Evolutionary conservation across 2,888 invertebrate species (phyloP).

Genomic region (Camptogramma bilineatum): DNA sequence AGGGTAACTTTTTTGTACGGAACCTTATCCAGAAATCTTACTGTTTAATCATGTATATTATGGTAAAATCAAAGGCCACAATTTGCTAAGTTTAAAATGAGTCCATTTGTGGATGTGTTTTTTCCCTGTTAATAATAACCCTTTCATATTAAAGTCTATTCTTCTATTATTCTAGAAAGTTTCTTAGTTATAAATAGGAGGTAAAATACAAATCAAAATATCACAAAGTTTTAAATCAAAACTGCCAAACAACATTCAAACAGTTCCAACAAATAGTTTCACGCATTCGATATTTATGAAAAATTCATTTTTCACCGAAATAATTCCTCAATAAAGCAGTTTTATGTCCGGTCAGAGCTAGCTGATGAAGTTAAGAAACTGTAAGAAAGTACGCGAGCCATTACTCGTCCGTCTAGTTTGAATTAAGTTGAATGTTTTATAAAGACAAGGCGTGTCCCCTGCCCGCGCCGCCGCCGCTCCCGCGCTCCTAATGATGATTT

Average conservation of each 20-base stretch:
- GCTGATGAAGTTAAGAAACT: slow-evolving; percentile 30
- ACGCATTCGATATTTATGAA: slow-evolving; percentile 19
- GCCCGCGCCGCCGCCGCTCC: slow-evolving; percentile 47
- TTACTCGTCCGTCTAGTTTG: slow-evolving; percentile 73
- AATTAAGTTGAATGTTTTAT: slow-evolving; percentile 82
- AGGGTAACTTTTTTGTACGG: background rate
- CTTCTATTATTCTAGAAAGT: background rate
- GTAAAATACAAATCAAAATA: background rate
- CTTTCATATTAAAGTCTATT: background rate
- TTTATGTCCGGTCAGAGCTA: slow-evolving; percentile 15
- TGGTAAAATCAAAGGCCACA: background rate
- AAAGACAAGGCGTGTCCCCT: slow-evolving; percentile 75
- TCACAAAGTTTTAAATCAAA: slow-evolving; percentile 13
- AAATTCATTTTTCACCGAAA: slow-evolving; percentile 13
- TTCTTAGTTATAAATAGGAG: background rate
- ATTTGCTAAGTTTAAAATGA: background rate
- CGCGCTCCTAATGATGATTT: slow-evolving; percentile 78
- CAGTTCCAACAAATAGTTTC: slow-evolving; percentile 16
- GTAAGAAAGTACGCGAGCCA: slow-evolving; percentile 45
- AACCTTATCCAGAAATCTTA: background rate
- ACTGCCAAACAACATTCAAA: slow-evolving; percentile 13
- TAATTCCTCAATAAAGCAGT: slow-evolving; percentile 13
- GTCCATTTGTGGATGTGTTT: background rate
- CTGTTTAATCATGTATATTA: background rate
- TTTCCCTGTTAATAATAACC: background rate